phyloP scores from a whole-genome alignment of 2,113 vertebrate species.

The Sitta europaea region DNA sequence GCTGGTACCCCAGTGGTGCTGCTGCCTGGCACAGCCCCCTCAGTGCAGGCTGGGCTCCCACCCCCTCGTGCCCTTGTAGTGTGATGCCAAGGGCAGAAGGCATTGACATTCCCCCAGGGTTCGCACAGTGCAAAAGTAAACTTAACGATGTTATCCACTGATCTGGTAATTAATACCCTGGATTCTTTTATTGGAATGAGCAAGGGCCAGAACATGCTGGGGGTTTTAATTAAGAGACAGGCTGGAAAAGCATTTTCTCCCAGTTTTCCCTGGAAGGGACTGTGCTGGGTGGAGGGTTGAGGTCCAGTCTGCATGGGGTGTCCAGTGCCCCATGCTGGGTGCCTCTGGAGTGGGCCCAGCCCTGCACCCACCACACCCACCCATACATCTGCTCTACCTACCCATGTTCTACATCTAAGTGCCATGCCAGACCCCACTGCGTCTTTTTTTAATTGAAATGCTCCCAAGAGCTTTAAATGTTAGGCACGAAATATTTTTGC shows the following conservation, averaged over 20 bases:
- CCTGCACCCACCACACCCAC: background rate
- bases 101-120: background rate
- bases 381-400: accelerated
- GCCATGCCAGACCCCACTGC: accelerated
- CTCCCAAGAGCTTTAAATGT: background rate
- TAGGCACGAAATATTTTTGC: background rate
- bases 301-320: accelerated
- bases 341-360: background rate
- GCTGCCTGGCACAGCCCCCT: background rate
- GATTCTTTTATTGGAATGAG: background rate
- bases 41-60: background rate
- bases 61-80: accelerated
- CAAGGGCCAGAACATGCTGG: background rate
- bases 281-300: too few relatives aligned
- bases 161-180: slow-evolving; percentile 39
- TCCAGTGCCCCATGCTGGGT: accelerated
- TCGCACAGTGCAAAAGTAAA: background rate
- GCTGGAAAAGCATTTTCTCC: background rate
- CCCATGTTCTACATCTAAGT: accelerated
- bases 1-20: accelerated
- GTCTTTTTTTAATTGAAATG: background rate
- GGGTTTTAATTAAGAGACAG: background rate
- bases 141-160: background rate
- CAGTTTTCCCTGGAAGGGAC: background rate
- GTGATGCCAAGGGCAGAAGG: background rate